phyloP scores from a whole-genome alignment of 1,140 invertebrate genomes.

The Rhizoglyphus robini region DNA sequence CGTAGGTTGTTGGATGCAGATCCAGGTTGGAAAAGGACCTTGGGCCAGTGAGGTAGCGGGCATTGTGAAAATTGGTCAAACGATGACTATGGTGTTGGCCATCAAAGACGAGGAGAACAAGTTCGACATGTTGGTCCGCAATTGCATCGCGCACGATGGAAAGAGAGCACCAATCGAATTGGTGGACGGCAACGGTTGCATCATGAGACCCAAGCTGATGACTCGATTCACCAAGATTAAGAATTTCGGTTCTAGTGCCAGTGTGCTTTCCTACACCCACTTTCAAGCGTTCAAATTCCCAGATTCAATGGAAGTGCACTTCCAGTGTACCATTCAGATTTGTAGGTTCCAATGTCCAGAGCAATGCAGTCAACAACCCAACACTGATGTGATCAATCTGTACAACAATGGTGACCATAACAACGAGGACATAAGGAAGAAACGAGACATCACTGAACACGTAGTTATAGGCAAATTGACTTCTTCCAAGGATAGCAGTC shows the following conservation, averaged over 20 bases:
- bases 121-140: slow-evolving; percentile 84
- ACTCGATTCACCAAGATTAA: slow-evolving; percentile 83
- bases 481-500: slow-evolving; percentile 21
- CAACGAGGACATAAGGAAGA: not conserved
- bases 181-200: slow-evolving; percentile 79
- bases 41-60: slow-evolving; percentile 88
- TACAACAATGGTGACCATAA: not conserved
- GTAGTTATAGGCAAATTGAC: slow-evolving; percentile 12
- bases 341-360: slow-evolving; percentile 30
- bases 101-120: slow-evolving; percentile 91
- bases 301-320: slow-evolving; percentile 30
- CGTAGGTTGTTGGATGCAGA: slow-evolving; percentile 54
- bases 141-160: slow-evolving; percentile 85
- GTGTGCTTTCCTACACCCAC: slow-evolving; percentile 82
- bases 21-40: slow-evolving; percentile 67
- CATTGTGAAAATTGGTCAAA: slow-evolving; percentile 87
- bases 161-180: slow-evolving; percentile 80
- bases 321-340: slow-evolving; percentile 32
- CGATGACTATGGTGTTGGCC: slow-evolving; percentile 87
- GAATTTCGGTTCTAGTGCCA: slow-evolving; percentile 82
- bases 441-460: slow-evolving; percentile 19
- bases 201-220: slow-evolving; percentile 84
- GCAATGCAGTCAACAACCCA: slow-evolving; percentile 25
- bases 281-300: slow-evolving; percentile 44
- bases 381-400: slow-evolving; percentile 24